These are phyloP conservation scores for Misgurnus anguillicaudatus DNA, from an alignment of 2,113 vertebrate species.

Conservation along the genomic window DNA sequence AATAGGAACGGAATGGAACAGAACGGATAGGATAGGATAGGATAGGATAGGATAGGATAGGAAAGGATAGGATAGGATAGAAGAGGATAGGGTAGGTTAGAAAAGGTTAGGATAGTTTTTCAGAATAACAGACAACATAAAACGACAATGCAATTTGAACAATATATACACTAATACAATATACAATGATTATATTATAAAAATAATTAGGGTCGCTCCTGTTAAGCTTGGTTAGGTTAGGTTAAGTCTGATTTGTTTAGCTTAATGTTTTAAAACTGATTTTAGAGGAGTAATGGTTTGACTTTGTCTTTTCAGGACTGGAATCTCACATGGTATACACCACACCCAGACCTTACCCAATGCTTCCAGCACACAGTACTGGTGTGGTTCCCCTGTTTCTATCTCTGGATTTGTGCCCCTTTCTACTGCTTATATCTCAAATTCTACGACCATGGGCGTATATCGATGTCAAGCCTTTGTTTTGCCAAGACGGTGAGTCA, in stretches of 20 bases:
- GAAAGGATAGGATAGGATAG: no score
- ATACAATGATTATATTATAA: no score
- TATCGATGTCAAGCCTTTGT: conserved; percentile 68
- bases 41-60: no score
- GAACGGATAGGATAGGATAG: no score
- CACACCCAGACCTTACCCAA: conserved; percentile 67
- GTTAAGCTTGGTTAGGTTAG: background rate
- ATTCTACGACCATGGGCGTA: conserved; percentile 54
- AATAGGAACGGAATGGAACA: no score
- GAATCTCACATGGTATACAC: conserved; percentile 75
- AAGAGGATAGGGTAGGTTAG: no score
- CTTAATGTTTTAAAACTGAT: background rate
- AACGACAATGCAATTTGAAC: no score
- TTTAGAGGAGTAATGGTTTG: background rate
- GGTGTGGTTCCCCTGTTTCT: conserved; percentile 73
- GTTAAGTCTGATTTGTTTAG: background rate
- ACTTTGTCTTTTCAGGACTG: conserved; percentile 67
- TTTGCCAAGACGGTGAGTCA: conserved; percentile 66
- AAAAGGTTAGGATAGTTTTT: no score
- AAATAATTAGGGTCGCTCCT: background rate
- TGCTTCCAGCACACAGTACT: conserved; percentile 76
- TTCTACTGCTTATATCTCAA: conserved; percentile 70
- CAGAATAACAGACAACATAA: no score
- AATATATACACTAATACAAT: no score
- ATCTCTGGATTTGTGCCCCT: conserved; percentile 68